These are phyloP conservation scores for Gastrophysa polygoni DNA, from an alignment of 2,888 invertebrate genomes.

Conservation along the genomic window DNA sequence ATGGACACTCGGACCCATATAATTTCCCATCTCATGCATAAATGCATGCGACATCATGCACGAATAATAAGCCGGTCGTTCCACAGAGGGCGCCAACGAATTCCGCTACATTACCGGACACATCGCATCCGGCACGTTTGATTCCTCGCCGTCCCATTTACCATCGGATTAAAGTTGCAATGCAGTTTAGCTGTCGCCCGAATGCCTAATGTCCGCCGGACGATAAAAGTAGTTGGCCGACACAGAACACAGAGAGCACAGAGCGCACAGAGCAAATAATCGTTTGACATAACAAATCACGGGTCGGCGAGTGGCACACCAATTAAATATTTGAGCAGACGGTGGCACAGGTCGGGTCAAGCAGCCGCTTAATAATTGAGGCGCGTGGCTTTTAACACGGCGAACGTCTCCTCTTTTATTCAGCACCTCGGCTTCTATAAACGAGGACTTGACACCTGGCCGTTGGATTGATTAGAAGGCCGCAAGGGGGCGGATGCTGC, in stretches of 20 bases:
- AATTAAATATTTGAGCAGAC: conserved; percentile 60
- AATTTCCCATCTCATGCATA: not conserved
- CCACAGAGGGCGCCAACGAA: not conserved
- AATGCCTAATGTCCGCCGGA: conserved; percentile 40
- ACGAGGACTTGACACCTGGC: conserved; percentile 60
- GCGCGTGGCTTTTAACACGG: conserved; percentile 60
- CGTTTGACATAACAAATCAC: conserved; percentile 56
- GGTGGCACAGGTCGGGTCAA: conserved; percentile 55
- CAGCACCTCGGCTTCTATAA: conserved; percentile 58
- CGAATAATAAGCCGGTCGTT: not conserved
- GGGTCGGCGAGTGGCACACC: conserved; percentile 55
- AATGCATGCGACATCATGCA: not conserved
- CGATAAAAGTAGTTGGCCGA: conserved; percentile 39
- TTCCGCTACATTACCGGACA: not conserved
- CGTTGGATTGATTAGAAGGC: conserved; percentile 57
- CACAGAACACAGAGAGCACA: conserved; percentile 43
- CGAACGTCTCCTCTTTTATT: conserved; percentile 59
- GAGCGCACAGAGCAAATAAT: conserved; percentile 49
- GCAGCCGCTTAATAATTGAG: conserved; percentile 59
- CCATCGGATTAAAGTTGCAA: conserved; percentile 37
- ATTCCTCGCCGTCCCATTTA: conserved; percentile 33
- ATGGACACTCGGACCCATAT: not conserved
- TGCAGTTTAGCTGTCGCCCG: conserved; percentile 39
- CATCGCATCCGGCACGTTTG: not conserved
- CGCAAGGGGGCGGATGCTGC: conserved; percentile 47